phyloP scores from a whole-genome alignment of 2,113 vertebrate species.

The Rhabdornis inornatus region DNA sequence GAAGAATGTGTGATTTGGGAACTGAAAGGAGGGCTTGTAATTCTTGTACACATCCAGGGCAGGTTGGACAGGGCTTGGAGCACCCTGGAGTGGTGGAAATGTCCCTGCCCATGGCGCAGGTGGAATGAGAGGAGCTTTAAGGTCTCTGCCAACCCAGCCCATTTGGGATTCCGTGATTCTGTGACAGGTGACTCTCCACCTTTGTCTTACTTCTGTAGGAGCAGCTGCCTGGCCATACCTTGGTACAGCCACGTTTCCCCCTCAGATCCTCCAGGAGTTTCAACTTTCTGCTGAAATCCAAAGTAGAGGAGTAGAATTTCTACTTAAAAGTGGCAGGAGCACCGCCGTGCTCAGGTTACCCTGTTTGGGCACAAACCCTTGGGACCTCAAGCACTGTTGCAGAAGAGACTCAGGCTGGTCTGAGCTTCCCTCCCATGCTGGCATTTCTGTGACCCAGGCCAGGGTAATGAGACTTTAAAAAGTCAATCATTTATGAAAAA shows the following conservation, averaged over 20 bases:
- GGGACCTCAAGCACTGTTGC: neutral
- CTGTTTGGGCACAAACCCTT: too few relatives aligned
- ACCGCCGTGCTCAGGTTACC: fast-evolving
- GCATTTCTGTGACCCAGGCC: neutral
- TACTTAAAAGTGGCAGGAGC: neutral
- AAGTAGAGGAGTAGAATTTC: neutral
- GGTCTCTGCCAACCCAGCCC: neutral
- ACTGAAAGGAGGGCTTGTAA: neutral
- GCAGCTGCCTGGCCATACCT: neutral
- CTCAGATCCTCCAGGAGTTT: neutral
- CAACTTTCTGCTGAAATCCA: neutral
- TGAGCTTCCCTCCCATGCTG: neutral
- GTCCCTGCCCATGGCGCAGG: neutral
- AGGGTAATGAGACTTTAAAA: neutral
- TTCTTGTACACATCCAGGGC: fast-evolving
- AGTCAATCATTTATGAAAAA: conserved; percentile 17
- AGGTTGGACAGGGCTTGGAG: neutral
- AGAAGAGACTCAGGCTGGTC: neutral
- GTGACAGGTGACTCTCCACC: neutral
- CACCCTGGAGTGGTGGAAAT: neutral
- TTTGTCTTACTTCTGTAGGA: neutral
- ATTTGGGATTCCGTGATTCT: neutral
- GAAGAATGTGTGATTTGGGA: neutral
- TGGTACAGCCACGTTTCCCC: neutral
- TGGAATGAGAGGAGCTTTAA: neutral